phyloP scores from a whole-genome alignment of 2,888 invertebrate species.

The Xiphydria camelus region DNA sequence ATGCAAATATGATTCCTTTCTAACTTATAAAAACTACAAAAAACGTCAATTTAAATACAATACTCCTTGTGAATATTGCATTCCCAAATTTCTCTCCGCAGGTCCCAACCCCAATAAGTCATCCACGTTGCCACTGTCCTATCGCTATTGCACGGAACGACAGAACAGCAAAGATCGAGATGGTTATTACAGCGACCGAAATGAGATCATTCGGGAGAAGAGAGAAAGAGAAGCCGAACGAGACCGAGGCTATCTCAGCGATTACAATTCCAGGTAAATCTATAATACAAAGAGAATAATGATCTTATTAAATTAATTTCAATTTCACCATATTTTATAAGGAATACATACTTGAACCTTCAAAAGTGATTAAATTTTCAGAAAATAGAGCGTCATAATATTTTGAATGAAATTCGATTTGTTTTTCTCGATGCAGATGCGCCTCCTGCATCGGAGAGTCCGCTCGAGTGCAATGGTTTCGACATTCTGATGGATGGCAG shows the following conservation, averaged over 20 bases:
- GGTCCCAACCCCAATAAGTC: constrained; percentile 78
- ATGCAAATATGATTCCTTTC: too few species aligned
- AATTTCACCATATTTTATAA: constrained; percentile 10
- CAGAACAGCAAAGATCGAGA: constrained; percentile 72
- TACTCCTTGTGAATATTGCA: not conserved
- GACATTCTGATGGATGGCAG: constrained; percentile 87
- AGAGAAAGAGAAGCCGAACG: constrained; percentile 70
- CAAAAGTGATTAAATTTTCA: not conserved
- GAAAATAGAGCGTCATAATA: constrained; percentile 12
- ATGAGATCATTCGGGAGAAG: constrained; percentile 74
- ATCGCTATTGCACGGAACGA: constrained; percentile 66
- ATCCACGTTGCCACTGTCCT: constrained; percentile 80
- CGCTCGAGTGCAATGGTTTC: constrained; percentile 86
- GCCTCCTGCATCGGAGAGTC: constrained; percentile 89
- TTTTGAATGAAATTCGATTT: too few species aligned
- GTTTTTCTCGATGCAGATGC: constrained; percentile 60
- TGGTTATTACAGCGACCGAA: constrained; percentile 88
- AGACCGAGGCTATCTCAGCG: constrained; percentile 78
- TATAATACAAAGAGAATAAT: constrained; percentile 7
- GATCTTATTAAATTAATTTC: constrained; percentile 3
- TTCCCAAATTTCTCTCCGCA: constrained; percentile 49
- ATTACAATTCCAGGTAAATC: constrained; percentile 74
- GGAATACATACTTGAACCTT: not conserved
- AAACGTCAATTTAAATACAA: constrained; percentile 5
- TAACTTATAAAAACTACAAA: too few species aligned